Base-by-base conservation (phyloP, 2,797 vertebrate species). In the Siniperca scherzeri region DNA sequence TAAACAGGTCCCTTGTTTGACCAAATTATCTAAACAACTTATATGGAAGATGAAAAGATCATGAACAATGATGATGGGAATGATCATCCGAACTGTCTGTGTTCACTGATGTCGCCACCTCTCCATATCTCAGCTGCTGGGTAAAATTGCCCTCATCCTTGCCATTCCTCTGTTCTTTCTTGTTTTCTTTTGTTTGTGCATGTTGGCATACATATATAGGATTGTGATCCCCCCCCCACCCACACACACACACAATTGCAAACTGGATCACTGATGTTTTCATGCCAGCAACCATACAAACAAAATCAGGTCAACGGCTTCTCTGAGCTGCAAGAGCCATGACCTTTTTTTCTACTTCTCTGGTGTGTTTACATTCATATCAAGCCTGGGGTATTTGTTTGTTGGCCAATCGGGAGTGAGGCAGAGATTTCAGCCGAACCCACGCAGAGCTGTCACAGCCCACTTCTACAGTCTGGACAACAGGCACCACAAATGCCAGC, bases 231-330 rank as follows among this genome's bases (percentile, higher is more conserved):
- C 7, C 38, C 11, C 13, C 38, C 16, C 66, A 56, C 27, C 46
- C 55, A 77, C 38, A n/a, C 8, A 17, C 12, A 67, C 40, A 52
- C 12, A 30, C 30, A 30, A 30, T 30, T 3, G 30, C 30, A 30
- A 30, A 30, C 30, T 30, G 88, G 87, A 91, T 88, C 84, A 86
- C 84, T 86, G 79, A 36, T 80, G 77, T 79, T 84, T 7, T 78
- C 88, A 86, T 77, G 86, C 86, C 46, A 70, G 81, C 66, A 90
- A 82, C 76, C 79, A 77, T 70, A 81, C 55, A 73, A 82, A 86
- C 83, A 77, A 90, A 92, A 92, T 83, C 89, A 89, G 92, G 91
- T 94, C 93, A 92, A 71, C 70, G 71, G 76, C 68, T 89, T 92
- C 85, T 90, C 80, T 68, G 79, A 92, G 91, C 87, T 88, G 73